A percentile compares a stretch with the other conserved stretches of the same genome.
Conservation (phyloP, 2,113 vertebrate genomes). For the Eulemur macaco region DNA sequence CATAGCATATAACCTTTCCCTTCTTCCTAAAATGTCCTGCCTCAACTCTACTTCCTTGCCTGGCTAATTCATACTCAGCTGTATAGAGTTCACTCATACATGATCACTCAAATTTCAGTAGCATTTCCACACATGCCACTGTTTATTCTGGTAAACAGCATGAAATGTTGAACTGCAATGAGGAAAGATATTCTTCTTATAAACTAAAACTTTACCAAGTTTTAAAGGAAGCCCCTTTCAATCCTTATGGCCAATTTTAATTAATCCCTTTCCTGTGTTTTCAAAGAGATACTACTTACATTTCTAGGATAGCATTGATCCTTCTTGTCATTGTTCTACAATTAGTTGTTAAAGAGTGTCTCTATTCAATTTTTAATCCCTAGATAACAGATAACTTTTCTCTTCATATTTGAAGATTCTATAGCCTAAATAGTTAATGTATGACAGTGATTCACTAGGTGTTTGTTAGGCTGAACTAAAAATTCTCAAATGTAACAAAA, state of each 20-base stretch:
- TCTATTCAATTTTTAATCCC: background rate
- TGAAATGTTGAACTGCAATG: background rate
- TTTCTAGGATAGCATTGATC: background rate
- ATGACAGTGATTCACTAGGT: background rate
- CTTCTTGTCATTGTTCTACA: background rate
- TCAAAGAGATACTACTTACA: background rate
- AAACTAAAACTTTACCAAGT: background rate
- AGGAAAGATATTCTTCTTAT: background rate
- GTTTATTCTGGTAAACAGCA: background rate
- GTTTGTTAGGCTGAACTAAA: conserved; percentile 12
- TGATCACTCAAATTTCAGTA: background rate
- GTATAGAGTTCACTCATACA: background rate
- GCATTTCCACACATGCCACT: background rate
- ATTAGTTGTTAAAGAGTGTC: background rate
- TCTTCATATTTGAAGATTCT: background rate
- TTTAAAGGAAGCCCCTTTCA: background rate
- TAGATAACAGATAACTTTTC: background rate
- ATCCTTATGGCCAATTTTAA: background rate
- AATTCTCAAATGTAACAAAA: background rate
- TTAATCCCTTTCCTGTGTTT: background rate
- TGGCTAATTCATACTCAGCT: background rate
- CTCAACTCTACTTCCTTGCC: background rate
- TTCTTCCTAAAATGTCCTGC: background rate
- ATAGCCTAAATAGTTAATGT: background rate
- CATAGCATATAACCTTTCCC: background rate